Evolutionary conservation across 2,113 vertebrate species (phyloP).

Genomic region (Echinops telfairi): DNA sequence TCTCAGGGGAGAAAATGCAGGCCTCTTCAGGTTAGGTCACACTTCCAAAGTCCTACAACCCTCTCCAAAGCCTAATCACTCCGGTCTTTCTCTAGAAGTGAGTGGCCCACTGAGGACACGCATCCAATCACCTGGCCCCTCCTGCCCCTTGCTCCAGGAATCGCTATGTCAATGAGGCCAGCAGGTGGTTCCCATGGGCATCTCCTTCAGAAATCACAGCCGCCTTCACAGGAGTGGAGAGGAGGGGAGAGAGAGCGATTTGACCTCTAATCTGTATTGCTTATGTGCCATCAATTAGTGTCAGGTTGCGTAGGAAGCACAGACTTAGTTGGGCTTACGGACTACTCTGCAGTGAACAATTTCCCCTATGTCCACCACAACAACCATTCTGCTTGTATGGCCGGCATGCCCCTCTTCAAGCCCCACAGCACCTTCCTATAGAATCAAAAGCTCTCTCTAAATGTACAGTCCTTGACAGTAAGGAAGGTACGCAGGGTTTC

Average conservation of each 20-base stretch:
- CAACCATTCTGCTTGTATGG: background rate
- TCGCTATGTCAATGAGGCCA: background rate
- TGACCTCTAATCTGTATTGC: background rate
- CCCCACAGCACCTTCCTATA: background rate
- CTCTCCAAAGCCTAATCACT: background rate
- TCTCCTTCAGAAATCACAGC: background rate
- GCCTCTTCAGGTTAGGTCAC: background rate
- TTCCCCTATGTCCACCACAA: background rate
- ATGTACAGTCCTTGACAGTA: background rate
- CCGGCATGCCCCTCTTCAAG: background rate
- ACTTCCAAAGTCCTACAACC: background rate
- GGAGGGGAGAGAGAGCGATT: background rate
- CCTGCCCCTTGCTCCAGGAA: background rate
- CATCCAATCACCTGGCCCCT: background rate
- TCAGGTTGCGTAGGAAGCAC: background rate
- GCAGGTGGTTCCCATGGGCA: background rate
- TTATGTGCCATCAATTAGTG: background rate
- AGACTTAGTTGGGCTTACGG: background rate
- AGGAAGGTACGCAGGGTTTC: background rate
- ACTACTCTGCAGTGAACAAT: background rate
- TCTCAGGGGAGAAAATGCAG: background rate
- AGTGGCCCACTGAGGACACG: background rate
- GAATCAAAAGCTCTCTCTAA: background rate
- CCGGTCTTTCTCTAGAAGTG: background rate
- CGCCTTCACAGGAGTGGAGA: background rate